These are phyloP conservation scores for Pygocentrus nattereri DNA, from an alignment of 2,797 vertebrate genomes.

Conservation along the genomic window DNA sequence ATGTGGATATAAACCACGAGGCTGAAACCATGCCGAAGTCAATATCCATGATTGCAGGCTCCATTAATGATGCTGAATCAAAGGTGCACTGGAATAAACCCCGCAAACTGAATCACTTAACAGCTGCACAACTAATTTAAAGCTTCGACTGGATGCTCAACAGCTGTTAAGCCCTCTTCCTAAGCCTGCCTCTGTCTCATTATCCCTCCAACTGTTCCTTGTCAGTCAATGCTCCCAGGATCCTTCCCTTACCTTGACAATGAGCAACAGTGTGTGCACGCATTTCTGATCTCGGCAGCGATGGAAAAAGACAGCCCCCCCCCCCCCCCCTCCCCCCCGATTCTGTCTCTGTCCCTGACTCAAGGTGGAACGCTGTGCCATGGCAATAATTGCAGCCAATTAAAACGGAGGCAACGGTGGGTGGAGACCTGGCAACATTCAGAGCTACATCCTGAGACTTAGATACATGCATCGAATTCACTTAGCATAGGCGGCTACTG, in stretches of 20 bases:
- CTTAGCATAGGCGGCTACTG: not conserved
- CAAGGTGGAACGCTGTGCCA: constrained; percentile 24
- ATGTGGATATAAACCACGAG: not conserved
- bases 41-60: constrained; percentile 25
- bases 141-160: constrained; percentile 52
- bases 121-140: constrained; percentile 56
- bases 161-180: constrained; percentile 53
- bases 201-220: constrained; percentile 63
- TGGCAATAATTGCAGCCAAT: constrained; percentile 41
- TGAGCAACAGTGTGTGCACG: constrained; percentile 20
- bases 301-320: constrained; percentile 49
- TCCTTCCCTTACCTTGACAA: constrained; percentile 55
- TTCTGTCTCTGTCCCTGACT: constrained; percentile 11
- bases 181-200: constrained; percentile 55
- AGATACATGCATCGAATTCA: not conserved
- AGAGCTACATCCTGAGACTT: not conserved
- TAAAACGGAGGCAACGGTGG: constrained; percentile 29
- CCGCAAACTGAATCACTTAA: constrained; percentile 45
- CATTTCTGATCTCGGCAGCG: constrained; percentile 35
- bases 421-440: not conserved
- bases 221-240: constrained; percentile 46
- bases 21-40: constrained; percentile 11
- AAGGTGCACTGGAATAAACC: constrained; percentile 27
- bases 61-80: constrained; percentile 50
- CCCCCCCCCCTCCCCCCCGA: not conserved